phyloP scores from a whole-genome alignment of 2,113 vertebrate species.

The Crypturellus undulatus region DNA sequence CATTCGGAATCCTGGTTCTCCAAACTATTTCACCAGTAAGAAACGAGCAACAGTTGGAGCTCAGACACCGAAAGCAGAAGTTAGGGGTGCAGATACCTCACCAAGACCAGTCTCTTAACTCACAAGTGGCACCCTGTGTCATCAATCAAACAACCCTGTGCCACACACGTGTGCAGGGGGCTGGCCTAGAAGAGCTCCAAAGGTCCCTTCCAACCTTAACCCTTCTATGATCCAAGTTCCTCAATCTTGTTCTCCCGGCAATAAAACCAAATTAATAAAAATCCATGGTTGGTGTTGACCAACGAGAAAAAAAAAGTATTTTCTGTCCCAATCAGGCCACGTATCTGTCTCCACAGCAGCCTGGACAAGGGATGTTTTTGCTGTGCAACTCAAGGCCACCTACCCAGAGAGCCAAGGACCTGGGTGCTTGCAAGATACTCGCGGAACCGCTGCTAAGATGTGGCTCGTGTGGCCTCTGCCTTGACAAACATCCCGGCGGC shows the following conservation, averaged over 20 bases:
- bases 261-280: neutral
- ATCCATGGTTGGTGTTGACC: neutral
- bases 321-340: neutral
- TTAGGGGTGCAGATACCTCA: neutral
- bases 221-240: neutral
- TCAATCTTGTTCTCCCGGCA: neutral
- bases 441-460: neutral
- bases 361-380: accelerated
- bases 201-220: too few species aligned
- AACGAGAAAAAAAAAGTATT: neutral
- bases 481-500: neutral
- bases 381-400: neutral
- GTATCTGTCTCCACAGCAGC: neutral
- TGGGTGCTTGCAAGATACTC: neutral
- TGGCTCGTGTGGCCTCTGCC: neutral
- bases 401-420: neutral
- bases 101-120: neutral
- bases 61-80: neutral
- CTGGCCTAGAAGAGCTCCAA: too few species aligned
- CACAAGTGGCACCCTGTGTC: neutral
- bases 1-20: neutral
- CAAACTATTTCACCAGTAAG: neutral
- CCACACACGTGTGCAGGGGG: too few species aligned
- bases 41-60: neutral
- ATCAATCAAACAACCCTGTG: too few species aligned